These are phyloP conservation scores for Melanotaenia parkinsoni DNA, from an alignment of 2,797 vertebrate species.

Conservation along the genomic window DNA sequence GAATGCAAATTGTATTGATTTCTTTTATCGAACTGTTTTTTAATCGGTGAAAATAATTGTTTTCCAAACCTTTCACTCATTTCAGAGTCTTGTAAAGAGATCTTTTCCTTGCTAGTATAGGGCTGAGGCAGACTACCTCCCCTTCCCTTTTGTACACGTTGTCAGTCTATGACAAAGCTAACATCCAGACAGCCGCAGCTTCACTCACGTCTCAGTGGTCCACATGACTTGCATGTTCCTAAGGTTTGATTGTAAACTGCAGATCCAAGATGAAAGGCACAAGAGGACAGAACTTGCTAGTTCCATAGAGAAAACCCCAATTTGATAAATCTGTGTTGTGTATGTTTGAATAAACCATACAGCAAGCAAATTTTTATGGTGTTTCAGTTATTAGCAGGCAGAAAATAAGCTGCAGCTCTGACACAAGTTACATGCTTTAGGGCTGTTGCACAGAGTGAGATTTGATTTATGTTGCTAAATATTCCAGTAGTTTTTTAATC, in stretches of 20 bases:
- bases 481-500: background rate
- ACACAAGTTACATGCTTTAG: conserved; percentile 1
- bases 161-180: conserved; percentile 11
- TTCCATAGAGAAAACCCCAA: background rate
- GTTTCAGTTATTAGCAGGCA: background rate
- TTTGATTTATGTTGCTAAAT: conserved; percentile 4
- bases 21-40: background rate
- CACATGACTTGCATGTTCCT: background rate
- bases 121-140: background rate
- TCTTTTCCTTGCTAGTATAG: background rate
- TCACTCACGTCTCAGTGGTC: conserved; percentile 11
- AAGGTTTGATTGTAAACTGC: conserved; percentile 2
- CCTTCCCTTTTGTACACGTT: background rate
- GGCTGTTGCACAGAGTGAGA: background rate
- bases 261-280: background rate
- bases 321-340: background rate
- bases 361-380: background rate
- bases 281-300: background rate
- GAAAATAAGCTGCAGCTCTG: background rate
- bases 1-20: background rate
- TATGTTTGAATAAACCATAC: background rate
- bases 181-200: conserved; percentile 1
- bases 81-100: background rate
- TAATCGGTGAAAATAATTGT: background rate
- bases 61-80: background rate